Evolutionary conservation across 2,888 invertebrate species (phyloP), one percentile per base, ranked within the genome.

Genomic region (Rhingia rostrata): DNA sequence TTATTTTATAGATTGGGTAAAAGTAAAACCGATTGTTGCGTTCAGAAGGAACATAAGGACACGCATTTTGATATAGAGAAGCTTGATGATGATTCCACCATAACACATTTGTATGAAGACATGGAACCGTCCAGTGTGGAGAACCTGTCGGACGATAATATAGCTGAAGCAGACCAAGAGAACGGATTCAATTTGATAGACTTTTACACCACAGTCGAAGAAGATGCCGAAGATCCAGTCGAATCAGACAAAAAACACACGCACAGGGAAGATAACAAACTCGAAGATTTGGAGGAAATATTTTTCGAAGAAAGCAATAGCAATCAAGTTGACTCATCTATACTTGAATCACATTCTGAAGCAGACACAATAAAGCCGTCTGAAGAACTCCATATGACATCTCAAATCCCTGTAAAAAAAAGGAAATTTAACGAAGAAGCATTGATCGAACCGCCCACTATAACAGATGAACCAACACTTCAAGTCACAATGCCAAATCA

Each of bases 271-370:
- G 53, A 35, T n/a, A 37, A 14, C 9, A 9, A 22, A 4, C 33
- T 4, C 0, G 6, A 49, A 6, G 33, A 33, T 7, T 6, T 14
- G 6, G 35, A 35, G 7, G 66, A 66, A 54, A 43, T 63, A 6
- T 39, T 54, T 39, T 43, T 39, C 32, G 66, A 45, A 0, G 77
- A 77, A 12, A 32, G 47, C 10, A 43, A 43, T 22, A 14, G 32
- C 12, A 61, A 54, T 12, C 43, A 60, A 54, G 56, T 45, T 4
- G 81, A 82, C 37, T 61, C 66, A 1, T 70, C 81, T 1, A 61
- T 60, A 35, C 0, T 77, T 10, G 70, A 61, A 35, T 10, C 45
- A 5, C 22, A 58, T 2, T 39, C 35, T 5, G 41, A 61, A 0
- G 33, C 14, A 45, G 51, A 53, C 1, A 5, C 35, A 35, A 6